phyloP scores from a whole-genome alignment of 2,797 vertebrate genomes.

The Parauchenoglanis punctatus region DNA sequence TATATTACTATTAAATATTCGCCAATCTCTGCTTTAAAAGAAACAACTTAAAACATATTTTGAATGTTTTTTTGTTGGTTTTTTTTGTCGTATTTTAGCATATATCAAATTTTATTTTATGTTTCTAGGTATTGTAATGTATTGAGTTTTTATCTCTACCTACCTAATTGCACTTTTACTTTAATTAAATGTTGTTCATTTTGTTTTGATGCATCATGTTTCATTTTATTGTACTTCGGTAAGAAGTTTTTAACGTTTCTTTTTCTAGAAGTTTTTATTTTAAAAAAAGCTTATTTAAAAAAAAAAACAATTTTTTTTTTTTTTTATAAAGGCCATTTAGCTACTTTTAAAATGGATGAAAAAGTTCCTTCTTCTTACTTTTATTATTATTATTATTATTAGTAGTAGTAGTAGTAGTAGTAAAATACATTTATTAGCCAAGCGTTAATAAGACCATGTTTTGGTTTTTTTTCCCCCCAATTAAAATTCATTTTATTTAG shows the following conservation, averaged over 20 bases:
- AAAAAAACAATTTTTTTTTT: no score
- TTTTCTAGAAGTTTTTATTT: background rate
- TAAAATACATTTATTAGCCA: background rate
- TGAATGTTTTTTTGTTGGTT: no score
- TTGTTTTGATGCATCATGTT: background rate
- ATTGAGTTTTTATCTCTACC: background rate
- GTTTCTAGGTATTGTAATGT: background rate
- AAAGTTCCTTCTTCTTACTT: background rate
- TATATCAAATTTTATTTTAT: background rate
- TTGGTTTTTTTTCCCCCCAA: background rate
- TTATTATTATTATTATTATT: conserved; percentile 1
- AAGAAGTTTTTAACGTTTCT: background rate
- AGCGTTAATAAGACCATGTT: background rate
- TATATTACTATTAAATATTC: background rate
- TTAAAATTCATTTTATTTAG: background rate
- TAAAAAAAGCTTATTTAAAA: background rate
- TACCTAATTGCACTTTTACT: background rate
- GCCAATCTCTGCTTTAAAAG: background rate
- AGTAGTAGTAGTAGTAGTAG: background rate
- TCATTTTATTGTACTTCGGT: background rate
- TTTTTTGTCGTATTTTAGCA: background rate
- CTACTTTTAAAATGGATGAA: background rate
- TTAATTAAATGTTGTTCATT: background rate
- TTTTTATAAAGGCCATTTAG: background rate
- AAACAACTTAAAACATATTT: background rate